phyloP scores from a whole-genome alignment of 2,888 invertebrate genomes.

The Zaprionus bogoriensis region DNA sequence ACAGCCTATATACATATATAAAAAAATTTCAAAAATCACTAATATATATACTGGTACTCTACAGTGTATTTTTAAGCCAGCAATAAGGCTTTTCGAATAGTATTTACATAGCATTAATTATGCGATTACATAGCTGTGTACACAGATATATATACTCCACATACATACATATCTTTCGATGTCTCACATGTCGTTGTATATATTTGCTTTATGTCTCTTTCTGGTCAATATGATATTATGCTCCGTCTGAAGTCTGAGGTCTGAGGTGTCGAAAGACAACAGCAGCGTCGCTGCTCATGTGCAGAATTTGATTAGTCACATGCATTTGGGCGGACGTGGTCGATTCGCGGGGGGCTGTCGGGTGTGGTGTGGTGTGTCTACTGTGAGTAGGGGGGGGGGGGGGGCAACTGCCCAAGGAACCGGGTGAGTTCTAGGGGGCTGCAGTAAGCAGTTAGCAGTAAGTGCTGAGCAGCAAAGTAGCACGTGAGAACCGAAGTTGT shows the following conservation, averaged over 20 bases:
- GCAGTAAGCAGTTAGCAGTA: slow-evolving; percentile 2
- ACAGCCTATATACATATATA: no score
- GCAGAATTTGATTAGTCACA: slow-evolving; percentile 69
- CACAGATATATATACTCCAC: slow-evolving; percentile 1
- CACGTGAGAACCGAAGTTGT: slow-evolving; percentile 60
- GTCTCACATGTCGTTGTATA: slow-evolving; percentile 51
- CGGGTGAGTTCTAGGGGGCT: slow-evolving; percentile 3
- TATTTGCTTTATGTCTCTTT: slow-evolving; percentile 59
- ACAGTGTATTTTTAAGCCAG: slow-evolving; percentile 8
- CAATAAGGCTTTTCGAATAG: slow-evolving; percentile 30
- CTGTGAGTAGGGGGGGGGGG: background rate
- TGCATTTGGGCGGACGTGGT: no score
- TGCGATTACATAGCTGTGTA: slow-evolving; percentile 24
- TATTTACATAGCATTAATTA: slow-evolving; percentile 39
- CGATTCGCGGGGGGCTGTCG: no score
- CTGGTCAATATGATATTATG: slow-evolving; percentile 60
- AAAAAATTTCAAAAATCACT: no score
- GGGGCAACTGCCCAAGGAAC: slow-evolving; percentile 5
- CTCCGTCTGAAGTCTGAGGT: slow-evolving; percentile 36
- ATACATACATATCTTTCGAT: slow-evolving; percentile 24
- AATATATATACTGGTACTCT: background rate
- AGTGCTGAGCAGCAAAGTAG: slow-evolving; percentile 54
- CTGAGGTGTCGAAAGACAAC: slow-evolving; percentile 69
- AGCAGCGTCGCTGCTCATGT: slow-evolving; percentile 30
- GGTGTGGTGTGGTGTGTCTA: no score